Conservation (phyloP, 1,140 invertebrate genomes). For the Antheraea pernyi region DNA sequence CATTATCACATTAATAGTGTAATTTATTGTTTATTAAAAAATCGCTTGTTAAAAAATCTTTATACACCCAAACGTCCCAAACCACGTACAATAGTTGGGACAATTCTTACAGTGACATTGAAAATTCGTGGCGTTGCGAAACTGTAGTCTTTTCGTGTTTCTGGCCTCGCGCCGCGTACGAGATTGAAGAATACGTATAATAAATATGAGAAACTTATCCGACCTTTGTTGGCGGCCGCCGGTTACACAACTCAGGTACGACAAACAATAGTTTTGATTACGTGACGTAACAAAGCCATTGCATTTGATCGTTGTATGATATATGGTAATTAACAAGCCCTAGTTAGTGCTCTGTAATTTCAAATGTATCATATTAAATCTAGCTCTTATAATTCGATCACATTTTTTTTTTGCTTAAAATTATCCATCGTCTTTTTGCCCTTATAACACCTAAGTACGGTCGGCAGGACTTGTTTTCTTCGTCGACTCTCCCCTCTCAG, state of each 20-base stretch:
- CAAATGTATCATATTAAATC: too few relatives aligned
- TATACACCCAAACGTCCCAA: background rate
- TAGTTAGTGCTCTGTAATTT: background rate
- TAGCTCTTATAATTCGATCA: too few relatives aligned
- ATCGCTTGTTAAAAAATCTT: background rate
- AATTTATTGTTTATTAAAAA: too few relatives aligned
- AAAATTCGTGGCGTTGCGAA: constrained; percentile 65
- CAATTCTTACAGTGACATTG: constrained; percentile 59
- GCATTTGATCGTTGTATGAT: constrained; percentile 35
- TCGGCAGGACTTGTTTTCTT: too few relatives aligned
- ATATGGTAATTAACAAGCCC: background rate
- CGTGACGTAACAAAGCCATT: constrained; percentile 36
- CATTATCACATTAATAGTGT: too few relatives aligned
- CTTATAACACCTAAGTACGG: too few relatives aligned
- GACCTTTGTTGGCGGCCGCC: constrained; percentile 72
- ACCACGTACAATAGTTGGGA: background rate
- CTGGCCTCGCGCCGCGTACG: constrained; percentile 53
- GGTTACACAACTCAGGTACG: constrained; percentile 60
- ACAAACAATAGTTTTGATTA: constrained; percentile 63
- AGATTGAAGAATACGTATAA: constrained; percentile 76
- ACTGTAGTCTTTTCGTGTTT: constrained; percentile 72
- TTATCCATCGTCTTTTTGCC: too few relatives aligned
- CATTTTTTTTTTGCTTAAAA: too few relatives aligned
- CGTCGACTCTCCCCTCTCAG: too few relatives aligned
- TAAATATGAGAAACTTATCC: constrained; percentile 73